These are phyloP conservation scores for Agonum fuliginosum DNA, from an alignment of 2,888 invertebrate species.

Conservation along the genomic window DNA sequence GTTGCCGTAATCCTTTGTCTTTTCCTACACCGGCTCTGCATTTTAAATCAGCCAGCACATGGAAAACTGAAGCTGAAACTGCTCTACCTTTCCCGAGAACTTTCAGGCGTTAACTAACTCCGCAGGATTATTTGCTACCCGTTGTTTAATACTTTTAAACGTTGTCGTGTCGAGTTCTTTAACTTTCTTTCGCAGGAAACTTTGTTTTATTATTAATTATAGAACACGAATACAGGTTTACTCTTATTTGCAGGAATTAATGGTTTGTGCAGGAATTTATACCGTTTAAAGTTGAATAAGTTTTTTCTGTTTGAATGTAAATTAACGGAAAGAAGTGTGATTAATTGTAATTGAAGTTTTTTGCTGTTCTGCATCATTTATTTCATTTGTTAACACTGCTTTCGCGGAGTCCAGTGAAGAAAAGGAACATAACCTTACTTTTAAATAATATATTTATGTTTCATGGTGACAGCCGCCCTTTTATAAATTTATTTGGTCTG, in stretches of 20 bases:
- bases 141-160: slow-evolving; percentile 36
- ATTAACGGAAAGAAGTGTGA: slow-evolving; percentile 33
- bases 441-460: too few relatives aligned
- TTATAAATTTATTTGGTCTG: not conserved
- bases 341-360: slow-evolving; percentile 37
- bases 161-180: not conserved
- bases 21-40: slow-evolving; percentile 31
- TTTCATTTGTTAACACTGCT: not conserved
- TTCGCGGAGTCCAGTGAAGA: not conserved
- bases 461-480: not conserved
- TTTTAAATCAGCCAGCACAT: slow-evolving; percentile 50
- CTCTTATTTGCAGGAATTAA: slow-evolving; percentile 2
- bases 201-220: slow-evolving; percentile 39
- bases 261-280: slow-evolving; percentile 3
- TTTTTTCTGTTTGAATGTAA: slow-evolving; percentile 14
- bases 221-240: not conserved
- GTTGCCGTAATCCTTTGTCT: slow-evolving; percentile 47
- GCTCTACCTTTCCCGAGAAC: not conserved
- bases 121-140: not conserved
- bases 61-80: not conserved
- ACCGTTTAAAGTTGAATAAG: slow-evolving; percentile 23
- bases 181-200: slow-evolving; percentile 10
- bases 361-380: slow-evolving; percentile 26
- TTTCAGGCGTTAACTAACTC: not conserved
- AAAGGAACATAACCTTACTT: too few relatives aligned